Percentiles rank a stretch among this genome's conserved stretches.
Conservation (phyloP, 2,797 vertebrate genomes). For the Sciurus vulgaris region DNA sequence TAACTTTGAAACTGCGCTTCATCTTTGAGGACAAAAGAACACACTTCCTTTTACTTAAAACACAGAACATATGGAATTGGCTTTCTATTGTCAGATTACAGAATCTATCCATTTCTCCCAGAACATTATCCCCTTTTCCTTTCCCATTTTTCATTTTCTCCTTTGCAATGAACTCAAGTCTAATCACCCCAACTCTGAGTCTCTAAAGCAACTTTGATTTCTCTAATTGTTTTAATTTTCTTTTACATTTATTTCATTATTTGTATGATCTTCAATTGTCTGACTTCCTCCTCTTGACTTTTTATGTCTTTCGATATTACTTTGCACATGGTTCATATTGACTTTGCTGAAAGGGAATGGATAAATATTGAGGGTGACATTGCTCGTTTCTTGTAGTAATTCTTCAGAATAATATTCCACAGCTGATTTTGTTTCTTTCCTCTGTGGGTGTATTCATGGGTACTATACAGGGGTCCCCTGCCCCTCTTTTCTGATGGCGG, state of each 20-base stretch:
- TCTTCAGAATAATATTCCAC: neutral
- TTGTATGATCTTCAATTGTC: neutral
- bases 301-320: neutral
- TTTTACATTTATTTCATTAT: neutral
- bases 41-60: neutral
- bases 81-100: neutral
- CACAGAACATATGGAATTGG: rapidly evolving
- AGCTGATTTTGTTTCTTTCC: no score
- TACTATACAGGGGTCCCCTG: rapidly evolving
- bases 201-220: neutral
- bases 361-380: neutral
- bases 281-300: neutral
- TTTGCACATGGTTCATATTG: neutral
- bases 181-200: neutral
- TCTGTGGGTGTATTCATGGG: neutral
- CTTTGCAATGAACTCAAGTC: neutral
- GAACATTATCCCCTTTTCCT: neutral
- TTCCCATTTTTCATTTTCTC: neutral
- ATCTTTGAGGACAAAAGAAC: neutral
- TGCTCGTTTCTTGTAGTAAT: neutral
- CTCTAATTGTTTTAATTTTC: neutral
- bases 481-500: neutral
- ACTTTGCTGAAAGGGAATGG: neutral
- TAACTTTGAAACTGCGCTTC: neutral
- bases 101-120: neutral